phyloP scores from a whole-genome alignment of 2,888 invertebrate species.

The Uloborus plumipes region DNA sequence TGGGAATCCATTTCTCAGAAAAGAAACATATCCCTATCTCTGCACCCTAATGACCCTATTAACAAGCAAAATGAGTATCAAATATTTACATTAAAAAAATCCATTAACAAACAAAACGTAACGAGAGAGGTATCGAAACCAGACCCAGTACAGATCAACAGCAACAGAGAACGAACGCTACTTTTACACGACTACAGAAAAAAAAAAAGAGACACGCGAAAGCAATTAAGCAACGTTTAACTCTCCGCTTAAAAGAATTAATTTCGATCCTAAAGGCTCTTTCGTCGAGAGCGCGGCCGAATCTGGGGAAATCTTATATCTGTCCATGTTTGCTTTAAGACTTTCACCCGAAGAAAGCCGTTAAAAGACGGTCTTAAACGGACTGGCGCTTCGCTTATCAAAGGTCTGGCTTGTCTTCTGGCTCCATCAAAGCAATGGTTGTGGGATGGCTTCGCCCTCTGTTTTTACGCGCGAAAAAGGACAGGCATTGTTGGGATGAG shows the following conservation, averaged over 20 bases:
- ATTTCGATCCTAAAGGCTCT: constrained; percentile 27
- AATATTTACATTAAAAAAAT: too few relatives aligned
- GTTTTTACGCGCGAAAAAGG: too few relatives aligned
- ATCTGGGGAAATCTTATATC: constrained; percentile 35
- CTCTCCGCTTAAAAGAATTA: constrained; percentile 13
- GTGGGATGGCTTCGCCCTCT: background rate
- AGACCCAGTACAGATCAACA: background rate
- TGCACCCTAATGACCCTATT: too few relatives aligned
- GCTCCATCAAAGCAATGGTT: constrained; percentile 32
- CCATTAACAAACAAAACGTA: too few relatives aligned
- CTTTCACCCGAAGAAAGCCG: constrained; percentile 5
- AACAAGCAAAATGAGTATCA: too few relatives aligned
- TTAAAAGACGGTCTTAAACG: constrained; percentile 36
- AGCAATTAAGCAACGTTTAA: constrained; percentile 48
- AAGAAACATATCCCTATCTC: background rate
- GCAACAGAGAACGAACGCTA: background rate
- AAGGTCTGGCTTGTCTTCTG: constrained; percentile 24
- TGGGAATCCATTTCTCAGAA: background rate
- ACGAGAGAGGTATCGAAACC: too few relatives aligned
- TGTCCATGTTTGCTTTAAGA: constrained; percentile 1
- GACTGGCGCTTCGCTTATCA: constrained; percentile 51
- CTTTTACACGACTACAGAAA: background rate
- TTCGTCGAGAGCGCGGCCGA: constrained; percentile 31
- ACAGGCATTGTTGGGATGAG: too few relatives aligned
- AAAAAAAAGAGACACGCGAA: constrained; percentile 29